phyloP scores from a whole-genome alignment of 1,140 invertebrate species.

The Rhyzopertha dominica region DNA sequence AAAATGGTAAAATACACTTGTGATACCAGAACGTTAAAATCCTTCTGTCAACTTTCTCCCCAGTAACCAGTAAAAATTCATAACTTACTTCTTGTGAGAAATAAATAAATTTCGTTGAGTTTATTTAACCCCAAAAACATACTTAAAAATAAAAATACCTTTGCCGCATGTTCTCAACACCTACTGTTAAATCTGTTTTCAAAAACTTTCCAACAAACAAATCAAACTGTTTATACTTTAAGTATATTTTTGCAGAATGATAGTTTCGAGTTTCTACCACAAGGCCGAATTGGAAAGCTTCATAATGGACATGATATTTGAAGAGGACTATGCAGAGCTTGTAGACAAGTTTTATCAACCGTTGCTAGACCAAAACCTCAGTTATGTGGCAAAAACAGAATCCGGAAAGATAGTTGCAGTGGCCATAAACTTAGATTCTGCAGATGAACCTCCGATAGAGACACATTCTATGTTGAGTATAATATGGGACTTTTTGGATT shows the following conservation, averaged over 20 bases:
- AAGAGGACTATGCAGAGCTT: conserved; percentile 61
- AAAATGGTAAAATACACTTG: too few species aligned
- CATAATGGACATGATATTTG: conserved; percentile 58
- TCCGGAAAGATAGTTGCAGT: conserved; percentile 54
- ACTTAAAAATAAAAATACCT: too few species aligned
- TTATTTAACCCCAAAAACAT: too few species aligned
- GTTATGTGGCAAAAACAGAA: conserved; percentile 59
- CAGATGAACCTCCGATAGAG: conserved; percentile 69
- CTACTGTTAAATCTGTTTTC: conserved; percentile 1
- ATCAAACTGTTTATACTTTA: conserved; percentile 3
- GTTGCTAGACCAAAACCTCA: conserved; percentile 62
- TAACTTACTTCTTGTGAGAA: too few species aligned
- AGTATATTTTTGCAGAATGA: conserved; percentile 57
- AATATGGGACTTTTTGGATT: conserved; percentile 75
- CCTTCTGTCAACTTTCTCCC: too few species aligned
- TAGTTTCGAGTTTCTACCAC: conserved; percentile 74
- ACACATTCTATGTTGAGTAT: conserved; percentile 60
- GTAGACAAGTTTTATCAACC: conserved; percentile 62
- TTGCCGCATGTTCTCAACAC: too few species aligned
- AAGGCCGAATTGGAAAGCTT: conserved; percentile 79
- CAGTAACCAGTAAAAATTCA: too few species aligned
- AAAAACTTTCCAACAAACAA: neutral
- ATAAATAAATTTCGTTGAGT: too few species aligned
- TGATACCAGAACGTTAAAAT: too few species aligned
- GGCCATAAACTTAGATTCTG: conserved; percentile 71